Base-by-base conservation (phyloP, 1,140 invertebrate genomes). In the Philaenus spumarius region DNA sequence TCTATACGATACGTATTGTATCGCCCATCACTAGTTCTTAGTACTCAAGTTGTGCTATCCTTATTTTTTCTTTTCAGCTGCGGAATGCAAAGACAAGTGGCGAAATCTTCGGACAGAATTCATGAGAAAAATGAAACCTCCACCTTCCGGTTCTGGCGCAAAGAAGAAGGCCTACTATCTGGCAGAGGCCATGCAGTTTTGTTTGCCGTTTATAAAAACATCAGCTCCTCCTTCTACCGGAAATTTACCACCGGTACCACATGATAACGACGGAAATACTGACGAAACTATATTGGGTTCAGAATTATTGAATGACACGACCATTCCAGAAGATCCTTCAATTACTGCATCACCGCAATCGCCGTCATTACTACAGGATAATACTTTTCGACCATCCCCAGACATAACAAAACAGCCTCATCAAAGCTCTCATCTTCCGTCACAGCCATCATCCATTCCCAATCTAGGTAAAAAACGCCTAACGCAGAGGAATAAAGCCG, bases 151-250 rank as follows among this genome's bases (percentile, higher is more conserved):
- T 48, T 22, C n/a, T 55, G 53, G 62, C 1, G 51, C 45, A 39
- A 34, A 55, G 45, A 64, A 60, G 58, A 62, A 60, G 26, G 53
- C 57, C 17, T 65, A 65, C 43, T 65, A 63, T 58, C 59, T 65
- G 55, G 59, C 39, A 30, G 45, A 42, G 20, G 62, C 55, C 17
- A 63, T 61, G 51, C 58, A 64, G 24, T 64, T 60, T 62, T 46
- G 22, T 60, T 17, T 60, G 35, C 61, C 61, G 19, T 62, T 64
- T 42, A 57, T 63, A 39, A 65, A 63, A 61, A 60, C 53, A 52
- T 51, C 26, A 35, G 58, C 35, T 22, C 37, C 37, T n/a, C 50
- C 55, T 39, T 20, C 45, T 23, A 40, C 46, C 20, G 48, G 43
- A 60, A 62, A 64, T 58, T 62, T 62, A 17, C 39, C 54, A 39